A percentile compares a stretch with the other conserved stretches of the same genome.
Evolutionary conservation across 2,888 invertebrate species (phyloP).

Genomic region (Hirtodrosophila duncani): DNA sequence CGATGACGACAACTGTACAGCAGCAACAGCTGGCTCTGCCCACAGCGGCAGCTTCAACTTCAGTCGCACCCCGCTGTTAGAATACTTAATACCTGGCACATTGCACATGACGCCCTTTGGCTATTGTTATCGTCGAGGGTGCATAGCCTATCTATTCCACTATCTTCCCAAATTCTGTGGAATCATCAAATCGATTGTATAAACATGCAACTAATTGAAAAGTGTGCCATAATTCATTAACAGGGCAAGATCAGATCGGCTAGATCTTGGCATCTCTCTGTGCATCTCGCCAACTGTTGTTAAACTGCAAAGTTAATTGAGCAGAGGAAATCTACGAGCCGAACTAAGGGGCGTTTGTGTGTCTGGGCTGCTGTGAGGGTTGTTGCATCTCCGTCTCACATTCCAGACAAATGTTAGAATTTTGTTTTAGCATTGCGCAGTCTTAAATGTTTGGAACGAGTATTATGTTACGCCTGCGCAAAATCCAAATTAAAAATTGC

Average conservation of each 20-base stretch:
- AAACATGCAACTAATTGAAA: slow-evolving; percentile 43
- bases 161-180: too few relatives aligned
- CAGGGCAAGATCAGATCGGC: slow-evolving; percentile 38
- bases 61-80: too few relatives aligned
- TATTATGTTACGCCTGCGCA: slow-evolving; percentile 17
- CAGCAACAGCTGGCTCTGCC: too few relatives aligned
- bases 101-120: slow-evolving; percentile 8
- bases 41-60: too few relatives aligned
- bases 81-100: slow-evolving; percentile 2
- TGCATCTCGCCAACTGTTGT: slow-evolving; percentile 44
- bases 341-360: slow-evolving; percentile 28
- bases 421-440: not conserved
- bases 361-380: slow-evolving; percentile 8
- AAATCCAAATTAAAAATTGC: slow-evolving; percentile 21
- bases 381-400: slow-evolving; percentile 25
- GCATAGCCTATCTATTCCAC: slow-evolving; percentile 12
- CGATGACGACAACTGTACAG: too few relatives aligned
- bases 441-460: not conserved
- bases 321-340: slow-evolving; percentile 10
- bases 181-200: slow-evolving; percentile 41
- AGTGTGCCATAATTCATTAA: slow-evolving; percentile 56
- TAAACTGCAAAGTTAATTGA: not conserved
- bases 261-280: slow-evolving; percentile 7
- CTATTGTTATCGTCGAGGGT: slow-evolving; percentile 29
- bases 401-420: slow-evolving; percentile 43